Conservation (phyloP, 1,140 invertebrate genomes). For the Andrena cerasifolii region DNA sequence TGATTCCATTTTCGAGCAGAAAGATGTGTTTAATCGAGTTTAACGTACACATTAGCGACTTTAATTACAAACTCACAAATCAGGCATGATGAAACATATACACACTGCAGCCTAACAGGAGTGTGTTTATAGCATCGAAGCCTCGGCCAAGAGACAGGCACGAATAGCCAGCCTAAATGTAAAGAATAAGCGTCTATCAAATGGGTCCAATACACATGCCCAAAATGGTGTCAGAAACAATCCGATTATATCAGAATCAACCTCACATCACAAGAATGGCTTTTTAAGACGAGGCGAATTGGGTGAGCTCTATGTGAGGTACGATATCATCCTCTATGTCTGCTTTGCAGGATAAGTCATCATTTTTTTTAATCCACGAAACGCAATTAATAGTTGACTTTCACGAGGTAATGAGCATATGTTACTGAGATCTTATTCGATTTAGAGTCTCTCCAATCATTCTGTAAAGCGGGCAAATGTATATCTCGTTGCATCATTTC, state of each 20-base stretch:
- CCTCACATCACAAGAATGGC: slow-evolving; percentile 78
- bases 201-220: slow-evolving; percentile 76
- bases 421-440: background rate
- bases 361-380: slow-evolving; percentile 28
- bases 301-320: slow-evolving; percentile 82
- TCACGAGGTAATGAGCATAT: slow-evolving; percentile 24
- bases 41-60: slow-evolving; percentile 36
- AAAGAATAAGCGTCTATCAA: slow-evolving; percentile 80
- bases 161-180: slow-evolving; percentile 76
- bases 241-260: slow-evolving; percentile 73
- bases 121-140: slow-evolving; percentile 80
- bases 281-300: slow-evolving; percentile 81
- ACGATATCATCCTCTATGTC: slow-evolving; percentile 77
- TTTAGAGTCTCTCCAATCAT: slow-evolving; percentile 25
- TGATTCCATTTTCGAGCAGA: too few relatives aligned
- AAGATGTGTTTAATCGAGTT: slow-evolving; percentile 35
- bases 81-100: slow-evolving; percentile 54
- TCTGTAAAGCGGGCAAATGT: slow-evolving; percentile 68
- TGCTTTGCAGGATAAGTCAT: slow-evolving; percentile 70
- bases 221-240: slow-evolving; percentile 74
- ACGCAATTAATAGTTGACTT: background rate
- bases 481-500: slow-evolving; percentile 38
- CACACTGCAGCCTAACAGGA: slow-evolving; percentile 71
- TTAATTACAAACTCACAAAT: slow-evolving; percentile 45
- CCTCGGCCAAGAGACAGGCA: slow-evolving; percentile 76